Evolutionary conservation across 2,888 invertebrate species (phyloP), one percentile per base, ranked within the genome.

Genomic region (Drosophila phalerata): DNA sequence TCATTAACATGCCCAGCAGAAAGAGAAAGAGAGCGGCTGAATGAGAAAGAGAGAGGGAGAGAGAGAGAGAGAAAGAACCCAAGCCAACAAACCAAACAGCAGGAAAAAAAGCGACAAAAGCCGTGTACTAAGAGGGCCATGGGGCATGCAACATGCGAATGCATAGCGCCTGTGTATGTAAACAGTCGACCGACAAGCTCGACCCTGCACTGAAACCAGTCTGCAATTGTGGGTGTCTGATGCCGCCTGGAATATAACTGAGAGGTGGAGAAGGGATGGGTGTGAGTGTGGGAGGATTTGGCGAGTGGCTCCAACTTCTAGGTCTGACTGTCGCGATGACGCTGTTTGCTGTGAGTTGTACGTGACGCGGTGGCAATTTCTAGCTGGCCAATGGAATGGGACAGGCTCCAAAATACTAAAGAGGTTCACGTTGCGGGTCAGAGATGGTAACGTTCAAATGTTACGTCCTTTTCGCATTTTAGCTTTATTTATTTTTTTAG

Each of bases 1-100:
- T 89, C 90, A 90, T 89, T 89, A 89, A 89, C 89, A 90, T 88
- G 89, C 81, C 75, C 67, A 67, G 52, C 71, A 75, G 64, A 52
- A 56, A 15, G 56, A 28, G 13, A 19, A 19, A 19, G 51, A 47
- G 30, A 4, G 25, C 37, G 9, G 6, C 28, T 22, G 22, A 45
- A 19, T 8, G 6, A 3, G 17, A 5, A n/a, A 28, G 30, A 28
- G 10, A 9, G 3, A 11, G 28, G 8, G 28, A 15, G 40, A 5
- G 15, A 8, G 11, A 63, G 19, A 40, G 25, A 58, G 51, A 53
- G 22, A 57, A 11, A 13, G 25, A 19, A 71, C 68, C 69, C 63
- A 69, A 64, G 19, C 49, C 48, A 71, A 42, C 51, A 47, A 67
- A 40, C 53, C 63, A 62, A 73, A 56, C 69, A 77, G 68, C 17